Evolutionary conservation across 1,140 invertebrate genomes (phyloP).

Genomic region (Lethrus apterus): DNA sequence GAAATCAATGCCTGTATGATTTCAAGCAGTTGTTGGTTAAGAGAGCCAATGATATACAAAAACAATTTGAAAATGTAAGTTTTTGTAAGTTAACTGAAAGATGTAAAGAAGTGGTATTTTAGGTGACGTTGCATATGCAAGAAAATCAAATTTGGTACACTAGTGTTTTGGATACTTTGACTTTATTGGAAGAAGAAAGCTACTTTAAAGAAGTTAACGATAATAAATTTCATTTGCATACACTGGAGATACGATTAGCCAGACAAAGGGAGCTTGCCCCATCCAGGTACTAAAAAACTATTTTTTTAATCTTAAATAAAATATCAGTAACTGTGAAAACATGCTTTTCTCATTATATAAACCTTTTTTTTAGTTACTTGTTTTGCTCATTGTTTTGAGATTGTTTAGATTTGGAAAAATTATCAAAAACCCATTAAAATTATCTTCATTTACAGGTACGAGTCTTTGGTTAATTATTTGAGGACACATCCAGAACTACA

Average conservation of each 20-base stretch:
- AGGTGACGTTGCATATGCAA: too few species aligned
- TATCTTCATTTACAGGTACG: too few species aligned
- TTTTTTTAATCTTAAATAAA: background rate
- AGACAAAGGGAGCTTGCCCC: constrained; percentile 39
- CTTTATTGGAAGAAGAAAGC: constrained; percentile 40
- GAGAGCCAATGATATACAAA: constrained; percentile 48
- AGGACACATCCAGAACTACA: too few species aligned
- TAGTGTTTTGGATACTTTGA: constrained; percentile 37
- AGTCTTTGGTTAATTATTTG: too few species aligned
- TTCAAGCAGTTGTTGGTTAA: constrained; percentile 45
- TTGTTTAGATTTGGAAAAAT: background rate
- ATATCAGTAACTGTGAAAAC: background rate
- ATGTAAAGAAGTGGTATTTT: too few species aligned
- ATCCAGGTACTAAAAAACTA: constrained; percentile 27
- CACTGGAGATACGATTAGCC: constrained; percentile 41
- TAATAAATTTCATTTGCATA: constrained; percentile 39
- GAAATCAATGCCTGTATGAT: constrained; percentile 48
- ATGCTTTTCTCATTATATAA: background rate
- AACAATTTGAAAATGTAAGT: constrained; percentile 44
- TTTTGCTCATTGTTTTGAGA: too few species aligned
- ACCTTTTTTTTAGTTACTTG: too few species aligned
- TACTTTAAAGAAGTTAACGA: constrained; percentile 40
- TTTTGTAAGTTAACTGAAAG: too few species aligned
- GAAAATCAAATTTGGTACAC: constrained; percentile 37
- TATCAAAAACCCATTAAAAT: background rate